Evolutionary conservation across 2,888 invertebrate species (phyloP), one percentile per base, ranked within the genome.

Genomic region (Lepidochrysops patricia): DNA sequence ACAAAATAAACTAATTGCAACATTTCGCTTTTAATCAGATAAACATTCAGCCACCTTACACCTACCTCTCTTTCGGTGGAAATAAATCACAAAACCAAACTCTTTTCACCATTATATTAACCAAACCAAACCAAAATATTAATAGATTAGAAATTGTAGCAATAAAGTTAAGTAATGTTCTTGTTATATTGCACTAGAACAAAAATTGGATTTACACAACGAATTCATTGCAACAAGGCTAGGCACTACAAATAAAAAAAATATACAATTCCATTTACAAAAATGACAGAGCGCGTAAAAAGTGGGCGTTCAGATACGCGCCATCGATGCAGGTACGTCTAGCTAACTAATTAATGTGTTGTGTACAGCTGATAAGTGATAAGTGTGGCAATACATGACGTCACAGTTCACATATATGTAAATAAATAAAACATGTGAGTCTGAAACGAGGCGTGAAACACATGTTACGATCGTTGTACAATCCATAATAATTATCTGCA

Each of bases 261-360:
- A 2, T 4, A 19, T 19, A 37, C 15, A 7, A 13, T 15, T 37
- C 29, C 29, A 29, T 29, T 19, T 43, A 19, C 43, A 43, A 43
- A 43, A 2, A 19, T 15, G 6, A 23, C 4, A 19, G 9, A 19
- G 19, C 29, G 9, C 52, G 27, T 13, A 54, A 15, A 29, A 61
- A 26, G 26, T 50, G 26, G 50, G 50, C 50, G 50, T 50, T 25
- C 5, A 3, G 68, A 68, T 74, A 72, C 70, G 70, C 73, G 60
- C 48, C 48, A 26, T 43, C 67, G 69, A 63, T 65, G 70, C 73
- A 74, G 73, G 76, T 76, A 74, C 68, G 75, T 72, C 71, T 65
- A 70, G 65, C 72, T 74, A 75, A 81, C 80, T 83, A 83, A 83
- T 82, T 82, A 32, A 19, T n/a, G n/a, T n/a, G n/a, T n/a, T n/a